These are phyloP conservation scores for Dolichomitus sp. DNA, from an alignment of 2,888 invertebrate genomes.

Conservation along the genomic window DNA sequence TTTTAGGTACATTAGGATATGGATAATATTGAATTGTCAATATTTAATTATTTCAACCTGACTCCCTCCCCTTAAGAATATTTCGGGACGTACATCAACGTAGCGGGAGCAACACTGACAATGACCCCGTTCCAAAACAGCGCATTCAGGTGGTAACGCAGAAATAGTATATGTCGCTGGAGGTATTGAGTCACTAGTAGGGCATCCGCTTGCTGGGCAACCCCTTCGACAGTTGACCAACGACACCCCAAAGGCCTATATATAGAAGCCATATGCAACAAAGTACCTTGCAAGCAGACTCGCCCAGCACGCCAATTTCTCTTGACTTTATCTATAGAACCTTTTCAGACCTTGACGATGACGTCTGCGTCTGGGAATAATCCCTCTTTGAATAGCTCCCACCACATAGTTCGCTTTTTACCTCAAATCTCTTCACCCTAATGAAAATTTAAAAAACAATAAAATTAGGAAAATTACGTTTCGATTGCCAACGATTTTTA, in stretches of 20 bases:
- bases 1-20: no score
- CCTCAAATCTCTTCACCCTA: not conserved
- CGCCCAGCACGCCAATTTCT: not conserved
- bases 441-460: not conserved
- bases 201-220: constrained; percentile 53
- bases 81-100: no score
- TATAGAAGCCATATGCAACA: constrained; percentile 19
- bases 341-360: constrained; percentile 8
- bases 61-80: no score
- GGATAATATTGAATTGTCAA: no score
- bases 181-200: constrained; percentile 51
- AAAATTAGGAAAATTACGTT: no score
- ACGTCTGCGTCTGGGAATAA: not conserved
- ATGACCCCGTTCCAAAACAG: no score
- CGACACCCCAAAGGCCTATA: constrained; percentile 23
- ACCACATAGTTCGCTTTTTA: not conserved
- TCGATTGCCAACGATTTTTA: no score
- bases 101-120: no score
- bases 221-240: constrained; percentile 48
- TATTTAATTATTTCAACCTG: no score
- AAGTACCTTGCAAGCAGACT: not conserved
- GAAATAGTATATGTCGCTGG: no score
- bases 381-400: not conserved
- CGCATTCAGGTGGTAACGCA: no score
- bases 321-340: not conserved